Evolutionary conservation across 35 echinoderm and acorn worm genomes (phyloP).

Genomic region (Apostichopus parvimensis): DNA sequence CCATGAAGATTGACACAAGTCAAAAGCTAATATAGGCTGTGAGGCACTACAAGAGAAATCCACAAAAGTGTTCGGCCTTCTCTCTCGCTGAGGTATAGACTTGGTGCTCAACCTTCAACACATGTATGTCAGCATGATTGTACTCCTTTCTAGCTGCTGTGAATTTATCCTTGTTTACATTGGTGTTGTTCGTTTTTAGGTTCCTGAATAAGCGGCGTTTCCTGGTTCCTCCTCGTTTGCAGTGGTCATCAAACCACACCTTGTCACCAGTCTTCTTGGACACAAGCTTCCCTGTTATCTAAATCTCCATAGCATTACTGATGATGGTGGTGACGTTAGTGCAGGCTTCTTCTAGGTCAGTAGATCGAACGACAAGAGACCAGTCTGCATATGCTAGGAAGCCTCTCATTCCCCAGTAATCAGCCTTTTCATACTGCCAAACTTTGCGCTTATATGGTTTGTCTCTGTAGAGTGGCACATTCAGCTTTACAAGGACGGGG

Average conservation of each 20-base stretch:
- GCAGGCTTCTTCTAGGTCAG: background rate
- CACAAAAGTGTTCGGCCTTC: no score
- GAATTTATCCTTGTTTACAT: conserved; percentile 54
- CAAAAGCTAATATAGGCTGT: no score
- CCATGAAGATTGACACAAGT: no score
- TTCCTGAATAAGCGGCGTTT: conserved; percentile 53
- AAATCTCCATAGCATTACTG: conserved; percentile 58
- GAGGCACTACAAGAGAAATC: no score
- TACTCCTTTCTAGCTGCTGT: conserved; percentile 41
- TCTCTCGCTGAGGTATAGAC: no score
- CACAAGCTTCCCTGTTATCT: conserved; percentile 53
- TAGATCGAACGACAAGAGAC: background rate
- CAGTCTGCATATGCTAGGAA: background rate
- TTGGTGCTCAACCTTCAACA: no score
- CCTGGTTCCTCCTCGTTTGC: conserved; percentile 46
- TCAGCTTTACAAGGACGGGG: conserved; percentile 32
- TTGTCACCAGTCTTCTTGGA: conserved; percentile 61
- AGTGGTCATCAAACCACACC: conserved; percentile 64
- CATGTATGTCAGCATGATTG: conserved; percentile 30
- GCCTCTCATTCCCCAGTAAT: conserved; percentile 8
- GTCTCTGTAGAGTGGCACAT: conserved; percentile 34
- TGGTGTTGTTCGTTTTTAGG: conserved; percentile 27
- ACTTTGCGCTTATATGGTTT: conserved; percentile 58
- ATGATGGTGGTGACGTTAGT: conserved; percentile 48
- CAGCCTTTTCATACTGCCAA: conserved; percentile 49